These are phyloP conservation scores for Istiophorus platypterus DNA, from an alignment of 2,113 vertebrate genomes.

Conservation along the genomic window DNA sequence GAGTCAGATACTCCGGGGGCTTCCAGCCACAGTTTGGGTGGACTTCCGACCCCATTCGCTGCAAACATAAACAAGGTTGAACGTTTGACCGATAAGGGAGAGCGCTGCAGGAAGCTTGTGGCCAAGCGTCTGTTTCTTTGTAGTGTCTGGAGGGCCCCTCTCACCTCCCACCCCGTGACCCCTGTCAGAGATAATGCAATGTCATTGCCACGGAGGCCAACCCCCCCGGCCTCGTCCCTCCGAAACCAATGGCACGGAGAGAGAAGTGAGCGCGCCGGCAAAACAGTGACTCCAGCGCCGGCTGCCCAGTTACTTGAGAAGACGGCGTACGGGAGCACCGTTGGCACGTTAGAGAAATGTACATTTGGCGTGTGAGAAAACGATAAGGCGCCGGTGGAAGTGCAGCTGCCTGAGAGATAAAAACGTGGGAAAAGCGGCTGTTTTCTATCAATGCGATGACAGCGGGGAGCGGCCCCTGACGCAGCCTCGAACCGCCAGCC, in stretches of 20 bases:
- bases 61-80: constrained; percentile 84
- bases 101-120: constrained; percentile 69
- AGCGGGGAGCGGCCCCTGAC: background rate
- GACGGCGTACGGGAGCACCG: background rate
- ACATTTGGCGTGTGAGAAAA: constrained; percentile 35
- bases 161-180: constrained; percentile 57
- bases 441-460: constrained; percentile 39
- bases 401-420: constrained; percentile 36
- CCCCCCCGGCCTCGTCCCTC: constrained; percentile 34
- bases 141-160: constrained; percentile 47
- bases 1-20: constrained; percentile 30
- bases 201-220: constrained; percentile 53
- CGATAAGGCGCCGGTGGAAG: constrained; percentile 33
- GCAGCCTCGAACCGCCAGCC: background rate
- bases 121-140: constrained; percentile 66
- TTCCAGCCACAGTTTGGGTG: constrained; percentile 55
- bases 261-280: constrained; percentile 13
- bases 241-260: constrained; percentile 37
- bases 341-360: constrained; percentile 31
- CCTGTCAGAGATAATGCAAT: constrained; percentile 62
- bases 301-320: background rate
- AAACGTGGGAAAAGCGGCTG: constrained; percentile 40
- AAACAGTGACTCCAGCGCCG: background rate
- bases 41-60: constrained; percentile 77
- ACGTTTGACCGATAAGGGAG: constrained; percentile 78